Evolutionary conservation across 2,797 vertebrate species (phyloP).

Genomic region (Liasis olivaceus): DNA sequence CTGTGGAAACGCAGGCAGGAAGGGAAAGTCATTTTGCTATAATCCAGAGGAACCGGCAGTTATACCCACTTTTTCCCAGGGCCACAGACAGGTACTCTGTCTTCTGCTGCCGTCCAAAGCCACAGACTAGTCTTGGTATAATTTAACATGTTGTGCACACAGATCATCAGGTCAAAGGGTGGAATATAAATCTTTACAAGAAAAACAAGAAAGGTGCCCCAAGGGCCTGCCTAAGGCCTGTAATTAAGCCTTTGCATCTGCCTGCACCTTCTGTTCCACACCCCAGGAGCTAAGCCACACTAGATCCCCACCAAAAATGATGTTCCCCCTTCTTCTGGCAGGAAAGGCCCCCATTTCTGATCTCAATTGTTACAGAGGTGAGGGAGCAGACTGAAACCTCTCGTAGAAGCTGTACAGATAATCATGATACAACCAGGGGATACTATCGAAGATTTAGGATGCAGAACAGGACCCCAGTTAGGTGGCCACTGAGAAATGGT

Average conservation of each 20-base stretch:
- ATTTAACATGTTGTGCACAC: too few relatives aligned
- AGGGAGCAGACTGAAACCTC: neutral
- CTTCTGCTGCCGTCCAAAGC: neutral
- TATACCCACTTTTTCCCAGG: neutral
- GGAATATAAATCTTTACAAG: neutral
- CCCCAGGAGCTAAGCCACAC: neutral
- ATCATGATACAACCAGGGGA: neutral
- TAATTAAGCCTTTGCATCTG: neutral
- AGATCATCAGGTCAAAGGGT: neutral
- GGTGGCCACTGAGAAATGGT: too few relatives aligned
- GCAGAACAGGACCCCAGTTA: neutral
- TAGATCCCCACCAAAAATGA: neutral
- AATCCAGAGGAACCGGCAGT: neutral
- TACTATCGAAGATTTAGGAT: neutral
- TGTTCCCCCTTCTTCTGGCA: too few relatives aligned
- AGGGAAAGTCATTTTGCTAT: neutral
- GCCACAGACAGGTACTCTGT: neutral
- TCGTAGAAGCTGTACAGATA: neutral
- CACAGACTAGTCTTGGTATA: neutral
- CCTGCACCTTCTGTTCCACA: neutral
- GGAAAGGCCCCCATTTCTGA: neutral
- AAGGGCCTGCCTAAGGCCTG: neutral
- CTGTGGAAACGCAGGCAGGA: neutral
- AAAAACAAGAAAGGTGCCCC: neutral
- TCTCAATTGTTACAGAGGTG: neutral